Base-by-base conservation (phyloP, 2,113 vertebrate species). In the Mesoclemmys tuberculata region DNA sequence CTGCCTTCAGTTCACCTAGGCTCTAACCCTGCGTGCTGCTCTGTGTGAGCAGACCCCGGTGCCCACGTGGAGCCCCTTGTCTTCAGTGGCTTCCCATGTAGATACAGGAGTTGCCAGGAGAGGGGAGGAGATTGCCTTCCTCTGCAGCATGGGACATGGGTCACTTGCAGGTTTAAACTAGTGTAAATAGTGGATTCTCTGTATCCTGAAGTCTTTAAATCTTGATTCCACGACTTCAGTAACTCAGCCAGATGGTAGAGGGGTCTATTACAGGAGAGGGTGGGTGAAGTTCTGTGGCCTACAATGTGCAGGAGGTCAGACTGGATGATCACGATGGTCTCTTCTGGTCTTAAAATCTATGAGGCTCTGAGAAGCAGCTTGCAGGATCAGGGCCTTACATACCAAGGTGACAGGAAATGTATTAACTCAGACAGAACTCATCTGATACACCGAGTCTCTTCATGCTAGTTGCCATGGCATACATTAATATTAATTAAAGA, bases 21-120 rank as follows among this genome's bases (percentile, higher is more conserved):
- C 75, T 41, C 1, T 35, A 93, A 27, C 2, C 5, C 38, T 61
- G 24, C 46, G 75, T 68, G 75, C 46, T 85, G 3, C n/a, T 85
- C 48, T 55, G 44, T 85, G 2, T 0, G 0, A 90, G 16, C 12
- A 87, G 41, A 88, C 3, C 19, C 3, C 54, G 0, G 0, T 13
- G 46, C 24, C 10, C 64, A n/a, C 56, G 27, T 31, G 38, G 31
- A 22, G 6, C 6, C 14, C 8, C 38, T 11, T 0, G 0, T 31
- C 1, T 82, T 84, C 29, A 49, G 51, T 52, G 16, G 51, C 51
- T 9, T 86, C 80, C 6, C 8, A 14, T 89, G 46, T 74, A 92
- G 29, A 22, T 92, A 24, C 18, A 77, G 0, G 0, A 5, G 6
- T 3, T 77, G 44, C 31, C 51, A 54, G 27, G 2, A 88, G 44